Conservation (phyloP, 23 tunicate genomes). For the Ascidia mentula region DNA sequence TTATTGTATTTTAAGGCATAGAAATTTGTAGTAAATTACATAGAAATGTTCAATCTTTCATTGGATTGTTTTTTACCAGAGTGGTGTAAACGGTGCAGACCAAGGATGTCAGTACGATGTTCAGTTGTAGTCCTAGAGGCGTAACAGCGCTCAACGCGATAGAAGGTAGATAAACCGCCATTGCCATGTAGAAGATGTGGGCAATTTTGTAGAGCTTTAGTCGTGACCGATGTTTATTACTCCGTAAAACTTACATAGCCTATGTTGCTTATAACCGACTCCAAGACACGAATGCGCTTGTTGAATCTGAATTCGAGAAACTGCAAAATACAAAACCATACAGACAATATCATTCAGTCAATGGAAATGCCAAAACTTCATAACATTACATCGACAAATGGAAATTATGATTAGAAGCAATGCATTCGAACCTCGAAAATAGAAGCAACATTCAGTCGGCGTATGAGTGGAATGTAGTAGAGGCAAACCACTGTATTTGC, state of each 20-base stretch:
- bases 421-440: constrained; percentile 39
- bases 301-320: not conserved
- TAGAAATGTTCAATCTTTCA: too few species aligned
- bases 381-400: not conserved
- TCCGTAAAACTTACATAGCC: not conserved
- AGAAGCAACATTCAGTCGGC: not conserved
- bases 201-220: not conserved
- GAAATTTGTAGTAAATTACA: too few species aligned
- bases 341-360: not conserved
- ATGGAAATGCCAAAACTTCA: not conserved
- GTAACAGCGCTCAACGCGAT: constrained; percentile 61
- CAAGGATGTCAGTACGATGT: constrained; percentile 30
- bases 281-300: not conserved
- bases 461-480: constrained; percentile 31
- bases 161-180: constrained; percentile 38
- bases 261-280: not conserved
- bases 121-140: constrained; percentile 26
- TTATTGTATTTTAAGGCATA: too few species aligned
- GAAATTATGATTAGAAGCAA: too few species aligned
- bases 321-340: not conserved
- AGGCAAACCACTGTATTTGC: not conserved
- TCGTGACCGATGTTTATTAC: not conserved
- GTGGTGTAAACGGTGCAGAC: constrained; percentile 28
- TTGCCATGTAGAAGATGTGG: constrained; percentile 36
- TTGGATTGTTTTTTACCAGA: constrained; percentile 1